phyloP scores from a whole-genome alignment of 2,888 invertebrate genomes.

The Thymelicus lineola region DNA sequence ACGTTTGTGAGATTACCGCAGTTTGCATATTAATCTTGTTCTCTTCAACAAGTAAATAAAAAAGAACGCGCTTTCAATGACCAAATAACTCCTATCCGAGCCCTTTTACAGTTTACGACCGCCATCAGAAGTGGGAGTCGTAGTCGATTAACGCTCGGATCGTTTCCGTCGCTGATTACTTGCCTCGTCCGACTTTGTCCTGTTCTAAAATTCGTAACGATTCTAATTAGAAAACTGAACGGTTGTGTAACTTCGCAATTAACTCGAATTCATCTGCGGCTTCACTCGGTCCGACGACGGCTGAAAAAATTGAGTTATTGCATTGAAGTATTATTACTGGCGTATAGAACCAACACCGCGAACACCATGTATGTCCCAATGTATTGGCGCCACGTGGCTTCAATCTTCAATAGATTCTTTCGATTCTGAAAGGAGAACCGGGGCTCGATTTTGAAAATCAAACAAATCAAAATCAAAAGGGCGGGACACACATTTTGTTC shows the following conservation, averaged over 20 bases:
- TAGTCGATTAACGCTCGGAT: conserved; percentile 25
- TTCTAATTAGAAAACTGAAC: conserved; percentile 45
- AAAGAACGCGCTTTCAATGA: conserved; percentile 27
- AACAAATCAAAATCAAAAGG: too few species aligned
- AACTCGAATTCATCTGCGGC: conserved; percentile 44
- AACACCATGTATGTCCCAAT: too few species aligned
- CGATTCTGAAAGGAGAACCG: too few species aligned
- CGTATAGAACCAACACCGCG: too few species aligned
- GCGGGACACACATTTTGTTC: too few species aligned
- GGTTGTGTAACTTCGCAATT: conserved; percentile 48
- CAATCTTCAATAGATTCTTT: too few species aligned
- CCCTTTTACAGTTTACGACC: conserved; percentile 33
- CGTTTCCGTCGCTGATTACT: conserved; percentile 41
- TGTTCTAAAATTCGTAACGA: conserved; percentile 40
- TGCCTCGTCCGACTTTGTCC: conserved; percentile 41
- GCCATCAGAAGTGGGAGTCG: conserved; percentile 30
- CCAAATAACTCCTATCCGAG: conserved; percentile 31
- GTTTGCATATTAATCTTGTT: conserved; percentile 9
- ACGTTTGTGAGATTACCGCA: too few species aligned
- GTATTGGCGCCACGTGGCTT: too few species aligned
- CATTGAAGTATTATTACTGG: too few species aligned
- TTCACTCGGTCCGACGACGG: conserved; percentile 34
- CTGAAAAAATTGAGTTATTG: conserved; percentile 32
- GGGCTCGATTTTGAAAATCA: too few species aligned
- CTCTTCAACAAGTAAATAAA: conserved; percentile 23